Conservation (phyloP, 2,113 vertebrate genomes). For the Lipotes vexillifer region DNA sequence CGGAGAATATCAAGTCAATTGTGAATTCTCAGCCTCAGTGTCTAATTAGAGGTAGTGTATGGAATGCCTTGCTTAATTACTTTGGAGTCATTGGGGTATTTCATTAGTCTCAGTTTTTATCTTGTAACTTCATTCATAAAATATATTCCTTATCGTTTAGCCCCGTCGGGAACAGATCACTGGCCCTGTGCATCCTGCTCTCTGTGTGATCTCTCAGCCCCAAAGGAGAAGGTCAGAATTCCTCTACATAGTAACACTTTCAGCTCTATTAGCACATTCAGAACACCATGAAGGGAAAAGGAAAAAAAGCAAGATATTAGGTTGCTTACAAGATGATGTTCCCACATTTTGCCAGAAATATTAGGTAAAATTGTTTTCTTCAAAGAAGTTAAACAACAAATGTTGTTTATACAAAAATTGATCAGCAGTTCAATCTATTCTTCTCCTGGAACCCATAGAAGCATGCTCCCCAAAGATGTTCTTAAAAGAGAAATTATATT, state of each 20-base stretch:
- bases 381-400: not conserved
- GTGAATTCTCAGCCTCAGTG: conserved; percentile 63
- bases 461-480: not conserved
- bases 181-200: conserved; percentile 10
- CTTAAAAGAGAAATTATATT: conserved; percentile 28
- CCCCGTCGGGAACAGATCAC: conserved; percentile 50
- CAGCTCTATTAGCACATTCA: conserved; percentile 53
- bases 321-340: not conserved
- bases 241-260: conserved; percentile 60
- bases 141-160: conserved; percentile 71
- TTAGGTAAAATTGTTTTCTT: not conserved
- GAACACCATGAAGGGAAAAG: not conserved
- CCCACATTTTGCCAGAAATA: not conserved
- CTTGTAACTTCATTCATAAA: conserved; percentile 76
- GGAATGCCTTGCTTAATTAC: conserved; percentile 65
- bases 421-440: not conserved
- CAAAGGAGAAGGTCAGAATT: conserved; percentile 69
- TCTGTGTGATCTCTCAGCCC: conserved; percentile 61
- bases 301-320: not conserved
- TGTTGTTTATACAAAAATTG: not conserved
- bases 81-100: conserved; percentile 68
- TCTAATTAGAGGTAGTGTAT: conserved; percentile 66
- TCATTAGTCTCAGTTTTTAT: conserved; percentile 69
- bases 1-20: conserved; percentile 51
- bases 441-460: not conserved